Evolutionary conservation across 2,797 vertebrate genomes (phyloP), one percentile per base, ranked within the genome.

Genomic region (Centropyge bicolor): DNA sequence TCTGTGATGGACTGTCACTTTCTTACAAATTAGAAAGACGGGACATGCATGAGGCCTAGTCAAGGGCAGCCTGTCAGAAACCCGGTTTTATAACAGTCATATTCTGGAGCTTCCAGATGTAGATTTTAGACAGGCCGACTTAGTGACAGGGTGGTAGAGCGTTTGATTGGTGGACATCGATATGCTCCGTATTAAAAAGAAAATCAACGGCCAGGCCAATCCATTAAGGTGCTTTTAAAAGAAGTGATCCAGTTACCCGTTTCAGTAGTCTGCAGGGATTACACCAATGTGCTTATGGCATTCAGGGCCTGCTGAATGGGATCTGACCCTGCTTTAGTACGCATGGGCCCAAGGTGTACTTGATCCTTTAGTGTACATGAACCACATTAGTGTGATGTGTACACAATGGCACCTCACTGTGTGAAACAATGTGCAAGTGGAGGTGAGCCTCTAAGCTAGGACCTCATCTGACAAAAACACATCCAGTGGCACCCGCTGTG

Each of bases 211-310:
- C 86, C 90, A 79, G 92, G 93, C 94, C 95, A 95, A 95, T 96
- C 94, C 94, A 95, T 95, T 95, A 95, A 95, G 94, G 93, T 95
- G 94, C 95, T 96, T 96, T 95, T 95, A 95, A 95, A 96, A 95
- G 94, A 95, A 96, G 93, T 96, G 95, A 96, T 96, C 95, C 94
- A 94, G 96, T 95, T 96, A 96, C 94, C 93, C 87, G 90, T 95
- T 95, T 95, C 94, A 92, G 94, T 94, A 94, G 93, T 95, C 93
- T 93, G 91, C 84, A 88, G 93, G 95, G 95, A 96, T 96, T 96
- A 96, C 94, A 91, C 86, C 94, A 96, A 95, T 95, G 95, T 96
- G 93, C 95, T 96, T 96, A 96, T 91, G 92, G 94, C 90, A 88
- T 93, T 81, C 93, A 81, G 91, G 92, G 93, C 94, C 92, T 88